Base-by-base conservation (phyloP, 2,888 invertebrate genomes). In the Nowickia ferox region DNA sequence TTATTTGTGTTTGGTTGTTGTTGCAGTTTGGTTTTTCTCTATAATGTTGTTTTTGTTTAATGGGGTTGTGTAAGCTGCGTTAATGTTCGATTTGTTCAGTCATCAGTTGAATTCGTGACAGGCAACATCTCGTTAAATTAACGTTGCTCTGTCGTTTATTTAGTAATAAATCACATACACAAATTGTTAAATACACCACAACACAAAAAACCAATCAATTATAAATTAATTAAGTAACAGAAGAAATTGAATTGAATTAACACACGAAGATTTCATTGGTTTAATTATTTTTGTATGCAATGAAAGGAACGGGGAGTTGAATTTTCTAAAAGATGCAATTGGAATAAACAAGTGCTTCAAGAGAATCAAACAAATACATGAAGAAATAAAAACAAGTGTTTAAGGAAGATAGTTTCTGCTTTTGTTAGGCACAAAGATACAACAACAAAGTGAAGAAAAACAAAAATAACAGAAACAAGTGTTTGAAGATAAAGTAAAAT, bases 21-120 rank as follows among this genome's bases (percentile, higher is more conserved):
- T 83, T 71, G 69, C 48, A 51, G 59, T 71, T 76, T 63, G 59
- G 61, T 81, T 74, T 76, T 81, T 46, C 75, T 85, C 76, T 81
- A 80, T 86, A 72, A 83, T 86, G 84, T 86, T 86, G 86, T 84
- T 84, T 86, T 86, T 86, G 86, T 86, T 86, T 83, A 86, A 86
- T 83, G 86, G 92, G 92, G 92, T 92, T 92, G 92, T 91, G 90
- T 91, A 90, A 90, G 91, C 91, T 91, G 91, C 91, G 91, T 91
- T 90, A 89, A 89, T 90, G 91, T 91, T 92, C 92, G 89, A 90
- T 91, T 90, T 90, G 90, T 92, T 92, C 92, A 93, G 93, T 93
- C 92, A 92, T 92, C 92, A 92, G 91, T 92, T 92, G 93, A 92
- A 93, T 92, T 92, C 91, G 92, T 92, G 92, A 92, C 92, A 92